Evolutionary conservation across 1,140 invertebrate species (phyloP).

Genomic region (Pentalonia nigronervosa): DNA sequence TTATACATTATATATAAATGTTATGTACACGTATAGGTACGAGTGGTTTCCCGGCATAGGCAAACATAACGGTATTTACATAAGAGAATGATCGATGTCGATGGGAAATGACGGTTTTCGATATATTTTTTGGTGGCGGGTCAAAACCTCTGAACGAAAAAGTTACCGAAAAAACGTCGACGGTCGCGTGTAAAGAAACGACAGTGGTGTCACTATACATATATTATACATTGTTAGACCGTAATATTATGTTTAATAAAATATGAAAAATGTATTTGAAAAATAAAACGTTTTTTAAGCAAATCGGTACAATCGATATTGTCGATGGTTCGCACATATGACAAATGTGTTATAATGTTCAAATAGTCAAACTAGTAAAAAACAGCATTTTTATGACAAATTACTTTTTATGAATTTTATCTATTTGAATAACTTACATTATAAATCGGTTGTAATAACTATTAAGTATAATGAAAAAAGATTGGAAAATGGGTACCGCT

Average conservation of each 20-base stretch:
- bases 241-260: conserved; percentile 2
- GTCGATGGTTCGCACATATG: not conserved
- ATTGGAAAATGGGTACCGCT: too few relatives aligned
- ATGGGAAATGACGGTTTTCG: not conserved
- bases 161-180: conserved; percentile 12
- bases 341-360: not conserved
- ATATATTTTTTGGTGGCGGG: not conserved
- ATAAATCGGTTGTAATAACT: too few relatives aligned
- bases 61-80: not conserved
- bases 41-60: not conserved
- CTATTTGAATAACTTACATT: too few relatives aligned
- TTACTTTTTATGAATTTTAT: too few relatives aligned
- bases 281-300: not conserved
- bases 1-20: not conserved
- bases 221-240: not conserved
- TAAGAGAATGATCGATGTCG: not conserved
- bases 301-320: not conserved
- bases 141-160: not conserved
- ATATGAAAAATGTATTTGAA: not conserved
- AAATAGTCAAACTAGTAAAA: not conserved
- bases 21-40: too few relatives aligned
- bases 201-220: not conserved
- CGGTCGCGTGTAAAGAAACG: not conserved
- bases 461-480: too few relatives aligned
- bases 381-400: too few relatives aligned